Base-by-base conservation (phyloP, 2,888 invertebrate genomes). In the Chrysotoxum bicinctum region DNA sequence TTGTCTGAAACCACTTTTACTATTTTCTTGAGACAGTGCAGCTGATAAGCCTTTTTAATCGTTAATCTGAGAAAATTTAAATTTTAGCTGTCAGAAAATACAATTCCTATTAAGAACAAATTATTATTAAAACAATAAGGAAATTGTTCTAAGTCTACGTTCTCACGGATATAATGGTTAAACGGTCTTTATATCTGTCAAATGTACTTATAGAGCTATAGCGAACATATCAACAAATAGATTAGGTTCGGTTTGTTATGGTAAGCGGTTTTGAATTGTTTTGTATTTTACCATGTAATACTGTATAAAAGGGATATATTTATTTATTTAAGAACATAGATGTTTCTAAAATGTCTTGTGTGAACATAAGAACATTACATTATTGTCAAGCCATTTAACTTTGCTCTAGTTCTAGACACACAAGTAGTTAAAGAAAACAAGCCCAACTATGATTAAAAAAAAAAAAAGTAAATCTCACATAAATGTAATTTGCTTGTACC, bases 201-300 rank as follows among this genome's bases (percentile, higher is more conserved):
- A 16, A 54, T 54, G 30, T 16, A 54, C n/a, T 30, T 26, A 6
- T 4, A 16, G 12, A 26, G 30, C 10, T 1, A 14, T 26, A 26
- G 26, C 26, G 6, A 50, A 50, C 23, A 50, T 23, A 23, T 50
- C 23, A 23, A n/a, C 23, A 50, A 30, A 16, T 30, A 16, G 54
- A 54, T 54, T 32, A 19, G 4, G 23, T 26, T 8, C 8, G 3
- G 16, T 26, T 30, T 26, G n/a, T 30, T n/a, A n/a, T 30, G 52
- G 52, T 52, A 30, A 52, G 54, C 30, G 54, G 54, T 96, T 96
- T 50, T 23, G 50, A 14, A 9, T 43, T 21, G 1, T 23, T 50
- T 23, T 50, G 1, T 50, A 10, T 23, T 50, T 8, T 26, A n/a
- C 23, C 50, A n/a, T n/a, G 40, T n/a, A 1, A n/a, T 16, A n/a